Base-by-base conservation (phyloP, 2,113 vertebrate species). In the Echinops telfairi region DNA sequence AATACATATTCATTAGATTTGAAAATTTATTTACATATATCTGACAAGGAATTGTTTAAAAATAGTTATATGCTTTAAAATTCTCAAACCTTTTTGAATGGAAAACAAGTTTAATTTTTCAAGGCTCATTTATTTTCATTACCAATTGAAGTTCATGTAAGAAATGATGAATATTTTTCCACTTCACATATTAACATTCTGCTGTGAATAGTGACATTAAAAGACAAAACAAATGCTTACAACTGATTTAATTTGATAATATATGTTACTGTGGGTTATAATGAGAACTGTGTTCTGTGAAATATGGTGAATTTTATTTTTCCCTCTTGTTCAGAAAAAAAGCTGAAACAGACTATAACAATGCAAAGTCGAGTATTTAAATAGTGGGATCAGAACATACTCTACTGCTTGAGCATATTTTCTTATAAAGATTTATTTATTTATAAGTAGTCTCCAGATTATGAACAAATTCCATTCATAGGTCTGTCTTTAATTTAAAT, bases 271-370 rank as follows among this genome's bases (percentile, higher is more conserved):
- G 15, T 86, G 71, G 66, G 2, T 75, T 94, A 79, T 73, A 88
- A 85, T 33, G 1, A 11, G 12, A 33, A 57, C 12, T 43, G 2
- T 83, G 10, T 14, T 94, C n/a, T 91, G 3, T 76, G 38, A 92
- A 85, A 90, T 82, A 27, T 66, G 27, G 93, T 88, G 78, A 95
- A 81, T 64, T 70, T 2, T 33, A 71, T 58, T 94, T 85, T 88
- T 81, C 90, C 83, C 90, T 33, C n/a, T 58, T 3, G 2, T 76
- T 94, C 8, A 58, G 6, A 90, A 15, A 12, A 76, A 20, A 92
- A 75, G 83, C 16, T 88, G 19, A n/a, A 29, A 29, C 25, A 90
- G 15, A 89, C 6, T 33, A 92, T 2, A 80, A 43, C 76, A 83
- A 88, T 79, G 3, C 29, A 82, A 64, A 92, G 7, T 40, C 3